Evolutionary conservation across 2,888 invertebrate species (phyloP).

Genomic region (Spilarctia lutea): DNA sequence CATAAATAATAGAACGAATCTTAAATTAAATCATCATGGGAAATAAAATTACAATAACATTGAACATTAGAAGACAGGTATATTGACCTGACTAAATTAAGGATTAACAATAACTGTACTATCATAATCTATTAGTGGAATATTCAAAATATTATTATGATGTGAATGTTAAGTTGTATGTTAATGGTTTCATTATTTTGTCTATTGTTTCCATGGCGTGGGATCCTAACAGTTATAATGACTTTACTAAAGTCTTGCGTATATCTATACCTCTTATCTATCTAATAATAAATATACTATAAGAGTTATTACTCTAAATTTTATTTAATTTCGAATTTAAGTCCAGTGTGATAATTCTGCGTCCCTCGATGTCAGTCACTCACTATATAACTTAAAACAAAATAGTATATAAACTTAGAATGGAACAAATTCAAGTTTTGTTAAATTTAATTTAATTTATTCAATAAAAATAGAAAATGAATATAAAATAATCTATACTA

Average conservation of each 20-base stretch:
- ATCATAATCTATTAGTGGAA: conserved; percentile 11
- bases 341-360: background rate
- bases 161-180: conserved; percentile 11
- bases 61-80: conserved; percentile 2
- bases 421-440: background rate
- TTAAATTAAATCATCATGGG: background rate
- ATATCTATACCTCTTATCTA: background rate
- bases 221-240: conserved; percentile 20
- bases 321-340: background rate
- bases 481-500: too few relatives aligned
- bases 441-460: background rate
- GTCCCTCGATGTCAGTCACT: background rate
- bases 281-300: conserved; percentile 2
- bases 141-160: conserved; percentile 14
- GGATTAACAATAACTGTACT: conserved; percentile 11
- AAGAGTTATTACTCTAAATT: background rate
- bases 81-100: conserved; percentile 15
- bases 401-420: background rate
- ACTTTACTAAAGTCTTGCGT: conserved; percentile 8
- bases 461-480: too few relatives aligned
- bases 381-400: background rate
- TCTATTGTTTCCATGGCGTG: conserved; percentile 20
- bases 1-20: background rate
- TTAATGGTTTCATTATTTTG: conserved; percentile 23
- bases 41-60: background rate